phyloP scores from a whole-genome alignment of 2,797 vertebrate genomes.

The Rhadinocentrus ornatus region DNA sequence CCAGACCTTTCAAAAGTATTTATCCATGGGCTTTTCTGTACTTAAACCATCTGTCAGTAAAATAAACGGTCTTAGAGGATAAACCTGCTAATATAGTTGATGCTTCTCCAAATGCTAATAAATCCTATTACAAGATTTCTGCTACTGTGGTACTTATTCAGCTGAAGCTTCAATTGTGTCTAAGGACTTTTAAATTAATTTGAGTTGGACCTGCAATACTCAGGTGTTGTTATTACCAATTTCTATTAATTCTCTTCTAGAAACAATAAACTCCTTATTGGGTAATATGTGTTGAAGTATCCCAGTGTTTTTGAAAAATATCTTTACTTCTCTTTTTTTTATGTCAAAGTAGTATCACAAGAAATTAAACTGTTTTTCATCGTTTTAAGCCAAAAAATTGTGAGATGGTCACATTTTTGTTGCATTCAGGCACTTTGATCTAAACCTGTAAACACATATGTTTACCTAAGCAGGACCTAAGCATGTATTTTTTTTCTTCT shows the following conservation, averaged over 20 bases:
- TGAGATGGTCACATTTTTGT: too few relatives aligned
- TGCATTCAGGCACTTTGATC: not conserved
- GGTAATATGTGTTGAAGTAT: not conserved
- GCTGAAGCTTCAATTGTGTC: not conserved
- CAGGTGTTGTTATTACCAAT: not conserved
- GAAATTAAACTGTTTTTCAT: conserved; percentile 5
- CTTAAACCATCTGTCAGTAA: conserved; percentile 10
- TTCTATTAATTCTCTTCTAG: too few relatives aligned
- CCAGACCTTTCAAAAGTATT: conserved; percentile 14
- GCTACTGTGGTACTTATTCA: not conserved
- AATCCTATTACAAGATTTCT: conserved; percentile 3
- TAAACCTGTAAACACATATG: too few relatives aligned
- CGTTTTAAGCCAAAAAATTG: not conserved
- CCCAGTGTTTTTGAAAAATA: not conserved
- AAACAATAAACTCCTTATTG: not conserved
- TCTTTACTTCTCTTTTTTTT: too few relatives aligned
- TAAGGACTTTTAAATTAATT: conserved; percentile 3
- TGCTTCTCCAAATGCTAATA: conserved; percentile 14
- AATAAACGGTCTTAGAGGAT: conserved; percentile 2
- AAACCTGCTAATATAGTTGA: conserved; percentile 7
- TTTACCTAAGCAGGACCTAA: too few relatives aligned
- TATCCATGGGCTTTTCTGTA: conserved; percentile 8
- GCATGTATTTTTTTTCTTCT: too few relatives aligned
- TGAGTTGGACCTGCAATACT: not conserved
- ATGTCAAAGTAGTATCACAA: not conserved